A percentile compares a stretch with the other conserved stretches of the same genome.
Evolutionary conservation across 2,113 vertebrate species (phyloP).

Genomic region (Nipponia nippon): DNA sequence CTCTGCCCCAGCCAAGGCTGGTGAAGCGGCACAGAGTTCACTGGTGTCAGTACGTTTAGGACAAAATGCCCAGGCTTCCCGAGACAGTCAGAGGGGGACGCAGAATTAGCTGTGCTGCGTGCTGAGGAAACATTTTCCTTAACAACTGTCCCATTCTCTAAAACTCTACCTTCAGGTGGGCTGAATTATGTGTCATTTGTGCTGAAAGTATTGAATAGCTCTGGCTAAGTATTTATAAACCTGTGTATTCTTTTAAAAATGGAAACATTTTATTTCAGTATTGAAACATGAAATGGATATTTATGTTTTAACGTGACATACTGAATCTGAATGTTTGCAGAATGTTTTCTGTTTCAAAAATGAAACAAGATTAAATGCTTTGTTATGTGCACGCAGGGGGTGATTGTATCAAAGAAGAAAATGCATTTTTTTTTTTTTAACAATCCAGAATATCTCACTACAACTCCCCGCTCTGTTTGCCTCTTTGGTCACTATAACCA

Average conservation of each 20-base stretch:
- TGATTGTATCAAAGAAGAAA: neutral
- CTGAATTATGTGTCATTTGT: neutral
- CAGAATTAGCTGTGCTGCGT: neutral
- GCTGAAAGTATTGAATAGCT: neutral
- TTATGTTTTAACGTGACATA: neutral
- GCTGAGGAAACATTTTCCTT: neutral
- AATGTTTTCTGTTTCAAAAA: neutral
- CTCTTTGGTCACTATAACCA: neutral
- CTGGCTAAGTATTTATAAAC: neutral
- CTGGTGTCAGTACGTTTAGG: fast-evolving
- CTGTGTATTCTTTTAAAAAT: neutral
- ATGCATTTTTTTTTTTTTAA: neutral
- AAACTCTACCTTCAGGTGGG: neutral
- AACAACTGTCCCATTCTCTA: neutral
- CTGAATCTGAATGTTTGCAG: neutral
- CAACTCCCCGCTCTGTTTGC: neutral
- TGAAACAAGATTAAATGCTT: neutral
- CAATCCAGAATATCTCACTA: neutral
- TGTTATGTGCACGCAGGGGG: neutral
- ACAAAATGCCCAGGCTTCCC: neutral
- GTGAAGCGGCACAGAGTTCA: neutral
- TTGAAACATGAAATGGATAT: neutral
- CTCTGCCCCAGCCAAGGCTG: neutral
- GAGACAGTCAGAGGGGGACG: neutral
- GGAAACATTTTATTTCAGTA: neutral